A percentile compares a stretch with the other conserved stretches of the same genome.
Conservation (phyloP, 2,888 invertebrate genomes). For the Hecatera dysodea region DNA sequence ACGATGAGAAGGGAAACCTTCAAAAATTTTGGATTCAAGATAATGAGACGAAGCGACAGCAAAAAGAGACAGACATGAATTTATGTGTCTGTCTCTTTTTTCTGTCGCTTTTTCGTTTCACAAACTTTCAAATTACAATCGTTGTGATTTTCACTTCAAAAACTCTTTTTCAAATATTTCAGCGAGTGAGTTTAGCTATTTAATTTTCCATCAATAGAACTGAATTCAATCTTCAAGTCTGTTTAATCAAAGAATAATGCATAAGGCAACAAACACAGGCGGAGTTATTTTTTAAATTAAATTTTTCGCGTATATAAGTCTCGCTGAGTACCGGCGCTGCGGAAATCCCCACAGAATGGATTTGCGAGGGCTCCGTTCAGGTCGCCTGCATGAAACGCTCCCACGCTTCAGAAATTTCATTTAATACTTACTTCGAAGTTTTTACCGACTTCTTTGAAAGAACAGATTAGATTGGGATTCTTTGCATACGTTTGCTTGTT, state of each 20-base stretch:
- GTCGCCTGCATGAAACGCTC: constrained; percentile 56
- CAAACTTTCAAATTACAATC: too few relatives aligned
- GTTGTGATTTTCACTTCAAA: too few relatives aligned
- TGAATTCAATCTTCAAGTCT: constrained; percentile 10
- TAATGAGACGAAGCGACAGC: too few relatives aligned
- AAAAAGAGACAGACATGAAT: too few relatives aligned
- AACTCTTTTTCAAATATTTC: constrained; percentile 5
- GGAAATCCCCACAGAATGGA: constrained; percentile 71
- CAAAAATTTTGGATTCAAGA: too few relatives aligned
- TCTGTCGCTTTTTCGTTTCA: too few relatives aligned
- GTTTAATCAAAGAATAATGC: constrained; percentile 29
- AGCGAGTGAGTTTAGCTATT: neutral
- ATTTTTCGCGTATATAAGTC: constrained; percentile 77
- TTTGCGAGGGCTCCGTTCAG: constrained; percentile 61
- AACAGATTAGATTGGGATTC: constrained; percentile 40
- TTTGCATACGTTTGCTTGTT: constrained; percentile 20
- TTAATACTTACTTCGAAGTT: constrained; percentile 59
- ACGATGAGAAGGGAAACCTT: too few relatives aligned
- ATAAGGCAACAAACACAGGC: constrained; percentile 20
- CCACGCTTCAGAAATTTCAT: constrained; percentile 70
- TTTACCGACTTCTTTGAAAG: constrained; percentile 39
- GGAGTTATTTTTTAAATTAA: constrained; percentile 80
- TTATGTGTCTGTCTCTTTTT: too few relatives aligned
- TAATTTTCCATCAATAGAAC: constrained; percentile 13
- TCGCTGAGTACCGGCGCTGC: constrained; percentile 62